Evolutionary conservation across 2,888 invertebrate species (phyloP).

Genomic region (Eupithecia pulchellata): DNA sequence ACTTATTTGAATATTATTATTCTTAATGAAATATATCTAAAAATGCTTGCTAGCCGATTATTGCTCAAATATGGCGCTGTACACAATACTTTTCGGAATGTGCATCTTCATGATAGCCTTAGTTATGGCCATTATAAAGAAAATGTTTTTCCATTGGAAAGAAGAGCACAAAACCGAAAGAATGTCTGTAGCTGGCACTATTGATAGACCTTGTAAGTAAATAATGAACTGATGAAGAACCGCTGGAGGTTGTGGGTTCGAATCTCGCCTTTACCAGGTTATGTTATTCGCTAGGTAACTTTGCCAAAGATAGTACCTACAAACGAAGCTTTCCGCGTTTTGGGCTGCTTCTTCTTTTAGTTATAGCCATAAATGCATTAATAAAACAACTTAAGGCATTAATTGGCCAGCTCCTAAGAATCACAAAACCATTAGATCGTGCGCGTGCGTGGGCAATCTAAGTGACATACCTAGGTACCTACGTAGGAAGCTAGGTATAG

Average conservation of each 20-base stretch:
- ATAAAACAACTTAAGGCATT: too few species aligned
- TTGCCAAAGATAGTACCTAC: not conserved
- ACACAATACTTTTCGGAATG: slow-evolving; percentile 77
- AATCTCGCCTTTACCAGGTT: not conserved
- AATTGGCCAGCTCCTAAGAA: not conserved
- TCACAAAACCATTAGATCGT: too few species aligned
- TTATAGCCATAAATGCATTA: not conserved
- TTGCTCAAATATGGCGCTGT: slow-evolving; percentile 64
- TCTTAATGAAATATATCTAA: slow-evolving; percentile 36
- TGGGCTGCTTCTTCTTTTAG: not conserved
- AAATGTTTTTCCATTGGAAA: slow-evolving; percentile 78
- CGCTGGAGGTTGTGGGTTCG: not conserved
- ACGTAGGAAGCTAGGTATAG: too few species aligned
- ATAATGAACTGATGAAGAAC: not conserved
- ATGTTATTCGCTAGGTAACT: not conserved
- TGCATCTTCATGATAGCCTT: slow-evolving; percentile 79
- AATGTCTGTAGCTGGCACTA: slow-evolving; percentile 47
- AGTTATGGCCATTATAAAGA: slow-evolving; percentile 76
- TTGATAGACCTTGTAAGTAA: slow-evolving; percentile 68
- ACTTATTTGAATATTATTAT: slow-evolving; percentile 14
- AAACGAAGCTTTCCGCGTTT: not conserved
- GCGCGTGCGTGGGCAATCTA: not conserved
- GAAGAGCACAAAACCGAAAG: slow-evolving; percentile 74
- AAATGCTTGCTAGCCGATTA: slow-evolving; percentile 30
- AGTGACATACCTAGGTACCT: too few species aligned